Conservation (phyloP, 1,140 invertebrate species). For the Drosophila rhopaloa region DNA sequence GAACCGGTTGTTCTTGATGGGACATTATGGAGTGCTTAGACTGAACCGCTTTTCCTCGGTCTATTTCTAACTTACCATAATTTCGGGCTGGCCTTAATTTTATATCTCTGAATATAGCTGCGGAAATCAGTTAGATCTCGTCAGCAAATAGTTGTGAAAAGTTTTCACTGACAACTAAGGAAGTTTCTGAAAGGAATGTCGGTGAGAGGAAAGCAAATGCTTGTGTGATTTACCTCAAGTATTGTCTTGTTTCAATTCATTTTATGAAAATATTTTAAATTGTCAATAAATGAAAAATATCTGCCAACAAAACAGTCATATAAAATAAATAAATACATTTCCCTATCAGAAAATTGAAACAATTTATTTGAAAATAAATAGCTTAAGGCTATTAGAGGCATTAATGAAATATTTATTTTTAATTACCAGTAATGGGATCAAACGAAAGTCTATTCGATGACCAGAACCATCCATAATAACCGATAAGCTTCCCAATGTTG, state of each 20-base stretch:
- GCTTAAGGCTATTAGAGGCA: too few species aligned
- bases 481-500: slow-evolving; percentile 21
- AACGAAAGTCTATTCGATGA: slow-evolving; percentile 26
- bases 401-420: background rate
- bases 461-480: slow-evolving; percentile 9
- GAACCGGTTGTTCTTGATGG: background rate
- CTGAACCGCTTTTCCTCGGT: background rate
- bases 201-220: background rate
- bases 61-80: background rate
- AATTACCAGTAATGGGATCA: slow-evolving; percentile 12
- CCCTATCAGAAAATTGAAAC: too few species aligned
- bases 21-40: too few species aligned
- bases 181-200: background rate
- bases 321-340: too few species aligned
- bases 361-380: too few species aligned
- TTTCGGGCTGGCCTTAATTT: background rate
- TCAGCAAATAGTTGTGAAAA: background rate
- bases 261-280: too few species aligned
- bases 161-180: too few species aligned
- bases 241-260: too few species aligned
- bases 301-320: too few species aligned
- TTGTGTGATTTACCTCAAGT: background rate
- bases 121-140: too few species aligned
- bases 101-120: background rate
- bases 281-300: too few species aligned